Evolutionary conservation across 2,888 invertebrate species (phyloP), one percentile per base, ranked within the genome.

Genomic region (Taphrorychus bicolor): DNA sequence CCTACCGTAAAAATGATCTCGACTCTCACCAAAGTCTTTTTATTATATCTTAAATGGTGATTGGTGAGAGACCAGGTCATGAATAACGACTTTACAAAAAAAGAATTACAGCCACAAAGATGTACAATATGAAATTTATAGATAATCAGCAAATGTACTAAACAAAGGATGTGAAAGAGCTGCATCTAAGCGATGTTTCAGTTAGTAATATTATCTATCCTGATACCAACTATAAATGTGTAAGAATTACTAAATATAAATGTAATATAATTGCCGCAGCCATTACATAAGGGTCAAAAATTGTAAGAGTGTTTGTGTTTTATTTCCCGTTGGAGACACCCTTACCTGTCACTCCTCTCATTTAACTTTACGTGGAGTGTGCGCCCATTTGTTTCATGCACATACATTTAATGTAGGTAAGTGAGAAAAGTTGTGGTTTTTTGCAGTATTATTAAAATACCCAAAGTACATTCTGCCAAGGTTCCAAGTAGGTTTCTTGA

Each of bases 201-300:
- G 79, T 79, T 76, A 79, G 76, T 77, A 77, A 45, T 32, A 32
- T 76, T 79, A 80, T 79, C 79, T 79, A 79, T 78, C 76, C 77
- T 78, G 76, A 80, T 76, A 80, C 77, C 77, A 81, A 82, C 81
- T 81, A 66, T 66, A 63, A 80, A 58, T 81, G 80, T 81, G 79
- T 81, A 81, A 80, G 78, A 78, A 79, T 81, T 80, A 82, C 79
- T 79, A 77, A 81, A 79, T 80, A 81, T 82, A 81, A 81, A 81
- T 82, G 82, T 82, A 82, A 81, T 82, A 82, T 82, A 81, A 82
- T 82, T 82, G 82, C 82, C 82, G 82, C 82, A 82, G 82, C 82
- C 82, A 82, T 81, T 82, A 82, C 79, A 81, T 78, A 9, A 32
- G 79, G 79, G 80, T 80, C 76, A 80, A 79, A 80, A 79, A 79